Evolutionary conservation across 1,140 invertebrate species (phyloP).

Genomic region (Zaprionus capensis): DNA sequence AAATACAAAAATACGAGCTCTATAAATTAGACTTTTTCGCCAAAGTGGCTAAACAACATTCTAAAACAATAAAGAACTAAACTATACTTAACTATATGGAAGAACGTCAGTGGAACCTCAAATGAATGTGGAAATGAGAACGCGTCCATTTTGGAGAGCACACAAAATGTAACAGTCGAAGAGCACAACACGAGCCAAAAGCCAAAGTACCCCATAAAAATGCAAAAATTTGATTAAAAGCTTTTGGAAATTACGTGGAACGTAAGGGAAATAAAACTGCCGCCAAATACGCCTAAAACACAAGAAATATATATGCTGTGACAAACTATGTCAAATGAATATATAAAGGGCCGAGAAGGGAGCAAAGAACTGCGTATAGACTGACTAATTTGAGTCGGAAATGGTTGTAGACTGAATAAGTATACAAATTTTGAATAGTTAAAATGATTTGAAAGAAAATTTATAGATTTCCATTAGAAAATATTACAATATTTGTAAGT

Average conservation of each 20-base stretch:
- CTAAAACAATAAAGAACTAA: constrained; percentile 74
- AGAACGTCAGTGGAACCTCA: constrained; percentile 25
- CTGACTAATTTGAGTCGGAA: not conserved
- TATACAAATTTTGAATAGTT: not conserved
- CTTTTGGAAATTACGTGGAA: constrained; percentile 12
- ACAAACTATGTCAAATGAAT: constrained; percentile 15
- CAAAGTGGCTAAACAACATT: constrained; percentile 79
- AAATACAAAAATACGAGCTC: constrained; percentile 54
- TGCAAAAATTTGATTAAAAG: constrained; percentile 15
- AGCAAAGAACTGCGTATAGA: not conserved
- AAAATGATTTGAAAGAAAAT: not conserved
- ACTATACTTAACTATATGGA: constrained; percentile 39
- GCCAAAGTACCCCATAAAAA: constrained; percentile 10
- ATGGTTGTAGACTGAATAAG: not conserved
- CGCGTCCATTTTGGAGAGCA: constrained; percentile 23
- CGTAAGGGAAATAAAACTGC: constrained; percentile 1
- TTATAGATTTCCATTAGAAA: not conserved
- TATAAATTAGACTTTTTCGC: constrained; percentile 68
- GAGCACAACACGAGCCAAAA: constrained; percentile 14
- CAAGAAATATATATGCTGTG: not conserved
- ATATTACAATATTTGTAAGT: no score
- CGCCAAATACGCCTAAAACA: constrained; percentile 15
- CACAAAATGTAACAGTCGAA: constrained; percentile 42
- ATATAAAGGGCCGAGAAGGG: not conserved
- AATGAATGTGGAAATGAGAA: constrained; percentile 64